phyloP scores from a whole-genome alignment of 2,888 invertebrate species.

The Chrysolina oricalcia region DNA sequence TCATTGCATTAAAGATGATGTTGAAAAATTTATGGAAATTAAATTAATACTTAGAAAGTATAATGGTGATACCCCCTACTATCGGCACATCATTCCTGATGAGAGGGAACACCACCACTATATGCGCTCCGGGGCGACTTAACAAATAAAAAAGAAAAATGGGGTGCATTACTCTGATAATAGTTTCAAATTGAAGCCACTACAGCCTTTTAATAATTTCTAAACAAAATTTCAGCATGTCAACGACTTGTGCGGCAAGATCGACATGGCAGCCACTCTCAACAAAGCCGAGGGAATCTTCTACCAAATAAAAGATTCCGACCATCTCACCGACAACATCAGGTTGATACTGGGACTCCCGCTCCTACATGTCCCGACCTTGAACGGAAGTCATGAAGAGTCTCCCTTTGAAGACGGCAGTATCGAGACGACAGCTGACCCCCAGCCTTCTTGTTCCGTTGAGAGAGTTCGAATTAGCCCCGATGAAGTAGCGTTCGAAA shows the following conservation, averaged over 20 bases:
- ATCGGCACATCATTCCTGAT: too few relatives aligned
- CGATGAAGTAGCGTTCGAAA: conserved; percentile 77
- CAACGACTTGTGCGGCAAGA: conserved; percentile 92
- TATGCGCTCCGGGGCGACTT: too few relatives aligned
- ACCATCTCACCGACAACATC: conserved; percentile 82
- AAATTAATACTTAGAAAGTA: too few relatives aligned
- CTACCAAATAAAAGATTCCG: conserved; percentile 85
- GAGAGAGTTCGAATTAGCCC: conserved; percentile 66
- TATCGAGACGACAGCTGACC: conserved; percentile 61
- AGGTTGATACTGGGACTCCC: conserved; percentile 81
- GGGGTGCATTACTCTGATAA: too few relatives aligned
- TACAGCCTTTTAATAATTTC: too few relatives aligned
- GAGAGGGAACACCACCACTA: too few relatives aligned
- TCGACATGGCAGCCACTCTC: conserved; percentile 87
- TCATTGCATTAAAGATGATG: too few relatives aligned
- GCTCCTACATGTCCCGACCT: conserved; percentile 50
- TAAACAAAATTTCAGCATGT: conserved; percentile 82
- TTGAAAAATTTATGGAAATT: too few relatives aligned
- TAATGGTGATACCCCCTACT: too few relatives aligned
- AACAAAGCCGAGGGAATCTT: conserved; percentile 94
- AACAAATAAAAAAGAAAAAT: too few relatives aligned
- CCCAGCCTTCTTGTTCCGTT: conserved; percentile 56
- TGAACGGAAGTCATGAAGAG: conserved; percentile 57
- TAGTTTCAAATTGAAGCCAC: too few relatives aligned
- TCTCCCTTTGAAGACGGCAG: conserved; percentile 59